These are phyloP conservation scores for Sinocyclocheilus rhinocerous DNA, from an alignment of 2,113 vertebrate genomes.

Conservation along the genomic window DNA sequence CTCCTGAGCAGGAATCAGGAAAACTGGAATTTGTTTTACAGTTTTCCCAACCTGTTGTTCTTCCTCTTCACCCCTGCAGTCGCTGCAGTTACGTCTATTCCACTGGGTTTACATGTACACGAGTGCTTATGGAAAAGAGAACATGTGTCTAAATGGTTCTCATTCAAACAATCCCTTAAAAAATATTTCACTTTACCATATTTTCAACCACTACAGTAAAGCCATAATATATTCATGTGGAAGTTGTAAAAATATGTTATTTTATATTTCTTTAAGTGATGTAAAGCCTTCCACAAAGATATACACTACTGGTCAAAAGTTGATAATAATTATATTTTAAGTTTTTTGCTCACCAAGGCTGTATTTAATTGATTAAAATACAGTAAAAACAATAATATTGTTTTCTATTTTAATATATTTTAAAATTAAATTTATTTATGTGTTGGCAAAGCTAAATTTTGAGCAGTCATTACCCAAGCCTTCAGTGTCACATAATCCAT, in stretches of 20 bases:
- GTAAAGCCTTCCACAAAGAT: not conserved
- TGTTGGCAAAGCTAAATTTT: too few relatives aligned
- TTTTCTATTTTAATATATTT: not conserved
- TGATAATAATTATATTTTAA: not conserved
- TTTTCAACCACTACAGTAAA: not conserved
- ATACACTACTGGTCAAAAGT: not conserved
- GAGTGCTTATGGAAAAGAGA: not conserved
- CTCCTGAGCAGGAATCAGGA: conserved; percentile 27
- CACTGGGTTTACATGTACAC: not conserved
- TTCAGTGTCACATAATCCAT: not conserved
- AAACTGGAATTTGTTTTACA: conserved; percentile 43
- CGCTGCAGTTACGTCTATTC: not conserved
- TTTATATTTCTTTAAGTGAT: not conserved
- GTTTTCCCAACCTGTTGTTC: conserved; percentile 26
- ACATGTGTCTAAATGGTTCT: not conserved
- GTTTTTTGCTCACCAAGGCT: not conserved
- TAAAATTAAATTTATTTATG: too few relatives aligned
- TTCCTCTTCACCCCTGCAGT: conserved; percentile 4
- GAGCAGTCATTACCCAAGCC: not conserved
- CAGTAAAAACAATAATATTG: not conserved
- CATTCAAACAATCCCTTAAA: not conserved
- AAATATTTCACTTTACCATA: not conserved
- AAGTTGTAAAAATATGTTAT: not conserved
- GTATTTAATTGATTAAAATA: not conserved
- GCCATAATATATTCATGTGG: not conserved